These are phyloP conservation scores for Periophthalmus magnuspinnatus DNA, from an alignment of 2,797 vertebrate species.

Conservation along the genomic window DNA sequence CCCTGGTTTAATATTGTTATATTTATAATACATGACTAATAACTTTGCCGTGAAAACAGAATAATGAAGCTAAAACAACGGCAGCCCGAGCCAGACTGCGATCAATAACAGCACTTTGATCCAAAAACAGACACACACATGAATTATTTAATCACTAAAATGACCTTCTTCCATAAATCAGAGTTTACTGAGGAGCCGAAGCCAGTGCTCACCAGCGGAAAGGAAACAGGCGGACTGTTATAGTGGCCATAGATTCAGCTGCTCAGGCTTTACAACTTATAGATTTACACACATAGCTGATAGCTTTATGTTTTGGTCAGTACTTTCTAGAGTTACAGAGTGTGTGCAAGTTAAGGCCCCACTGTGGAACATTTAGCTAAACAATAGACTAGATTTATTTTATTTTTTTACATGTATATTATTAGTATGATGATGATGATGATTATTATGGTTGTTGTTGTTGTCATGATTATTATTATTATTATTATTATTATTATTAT, in stretches of 20 bases:
- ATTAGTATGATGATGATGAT: too few species aligned
- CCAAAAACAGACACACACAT: neutral
- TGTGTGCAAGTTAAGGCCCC: too few species aligned
- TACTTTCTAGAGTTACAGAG: too few species aligned
- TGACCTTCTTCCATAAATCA: conserved; percentile 9
- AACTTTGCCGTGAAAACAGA: conserved; percentile 7
- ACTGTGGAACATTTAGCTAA: too few species aligned
- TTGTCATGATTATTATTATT: too few species aligned
- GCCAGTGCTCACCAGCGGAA: neutral
- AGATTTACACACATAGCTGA: too few species aligned
- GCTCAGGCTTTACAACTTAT: neutral
- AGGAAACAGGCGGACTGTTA: neutral
- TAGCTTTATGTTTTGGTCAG: too few species aligned
- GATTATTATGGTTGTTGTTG: too few species aligned
- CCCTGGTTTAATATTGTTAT: conserved; percentile 12
- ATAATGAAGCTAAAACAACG: conserved; percentile 12
- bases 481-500: too few species aligned
- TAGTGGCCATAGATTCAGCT: neutral
- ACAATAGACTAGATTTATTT: too few species aligned
- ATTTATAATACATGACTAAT: conserved; percentile 19
- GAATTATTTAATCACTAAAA: neutral
- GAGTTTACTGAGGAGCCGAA: neutral
- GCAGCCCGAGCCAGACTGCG: conserved; percentile 6
- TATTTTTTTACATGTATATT: too few species aligned
- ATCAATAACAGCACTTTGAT: conserved; percentile 11